Evolutionary conservation across 2,888 invertebrate species (phyloP), one percentile per base, ranked within the genome.

Genomic region (Tyria jacobaeae): DNA sequence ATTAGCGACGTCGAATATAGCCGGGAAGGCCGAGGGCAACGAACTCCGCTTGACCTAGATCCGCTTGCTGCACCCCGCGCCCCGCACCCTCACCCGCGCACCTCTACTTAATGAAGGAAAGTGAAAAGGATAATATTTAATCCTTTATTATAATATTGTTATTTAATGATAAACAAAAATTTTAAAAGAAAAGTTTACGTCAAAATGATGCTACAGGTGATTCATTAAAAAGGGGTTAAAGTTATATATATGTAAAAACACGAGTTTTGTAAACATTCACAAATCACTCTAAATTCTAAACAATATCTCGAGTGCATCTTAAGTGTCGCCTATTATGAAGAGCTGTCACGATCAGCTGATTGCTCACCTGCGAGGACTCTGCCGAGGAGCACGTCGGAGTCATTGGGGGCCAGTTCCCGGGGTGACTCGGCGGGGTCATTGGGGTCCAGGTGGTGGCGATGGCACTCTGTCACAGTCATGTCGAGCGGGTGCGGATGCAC

Each of bases 11-110:
- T 89, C 90, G 85, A 92, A 93, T 92, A 92, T 92, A 93, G 92
- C 89, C 86, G 91, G 92, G 93, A 94, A 93, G 93, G 93, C 93
- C 93, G 93, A 92, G 93, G 91, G 92, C 92, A 92, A 92, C 91
- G 93, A 94, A 92, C 93, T 93, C 92, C 78, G 92, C 89, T 89
- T 92, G 94, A 93, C 94, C 94, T 81, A 94, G 93, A 91, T 94
- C 85, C 80, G 86, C 80, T 74, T 73, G 75, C 68, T 69, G 68
- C 72, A 65, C 77, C 78, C 76, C 80, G 71, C 81, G 58, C 78
- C 75, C 66, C 76, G 70, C 76, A 55, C 75, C 31, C 58, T 73
- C 70, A 62, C 70, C 66, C 76, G 73, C 60, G 63, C 47, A 56
- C 56, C 59, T 52, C 51, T 31, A 58, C 61, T 57, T 31, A 81